These are phyloP conservation scores for Eptesicus fuscus DNA, from an alignment of 2,113 vertebrate species.

Conservation along the genomic window DNA sequence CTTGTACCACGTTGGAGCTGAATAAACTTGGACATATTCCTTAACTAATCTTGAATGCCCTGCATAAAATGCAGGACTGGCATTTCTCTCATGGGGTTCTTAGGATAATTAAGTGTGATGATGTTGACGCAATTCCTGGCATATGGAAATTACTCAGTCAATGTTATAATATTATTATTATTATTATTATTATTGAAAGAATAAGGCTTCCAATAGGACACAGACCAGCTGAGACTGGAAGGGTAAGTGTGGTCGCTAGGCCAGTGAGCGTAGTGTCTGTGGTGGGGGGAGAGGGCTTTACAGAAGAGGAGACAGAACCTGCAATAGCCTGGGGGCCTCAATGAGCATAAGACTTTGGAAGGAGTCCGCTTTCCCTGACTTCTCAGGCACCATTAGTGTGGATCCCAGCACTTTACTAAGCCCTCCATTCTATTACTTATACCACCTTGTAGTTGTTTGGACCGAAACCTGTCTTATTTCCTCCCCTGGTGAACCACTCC, in stretches of 20 bases:
- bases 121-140: neutral
- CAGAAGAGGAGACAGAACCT: neutral
- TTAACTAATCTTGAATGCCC: neutral
- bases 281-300: neutral
- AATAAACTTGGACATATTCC: neutral
- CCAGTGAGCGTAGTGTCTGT: fast-evolving
- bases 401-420: neutral
- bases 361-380: neutral
- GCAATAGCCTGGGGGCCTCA: neutral
- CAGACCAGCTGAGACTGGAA: neutral
- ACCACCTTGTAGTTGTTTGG: neutral
- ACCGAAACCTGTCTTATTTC: neutral
- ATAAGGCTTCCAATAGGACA: neutral
- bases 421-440: neutral
- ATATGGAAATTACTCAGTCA: neutral
- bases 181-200: neutral
- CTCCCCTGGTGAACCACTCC: neutral
- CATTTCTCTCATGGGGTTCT: neutral
- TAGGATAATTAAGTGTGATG: neutral
- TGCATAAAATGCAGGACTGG: neutral
- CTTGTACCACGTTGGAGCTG: neutral
- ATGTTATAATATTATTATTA: neutral
- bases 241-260: neutral
- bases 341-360: neutral
- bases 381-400: neutral